Conservation (phyloP, 2,888 invertebrate genomes). For the Glomeris marginata region DNA sequence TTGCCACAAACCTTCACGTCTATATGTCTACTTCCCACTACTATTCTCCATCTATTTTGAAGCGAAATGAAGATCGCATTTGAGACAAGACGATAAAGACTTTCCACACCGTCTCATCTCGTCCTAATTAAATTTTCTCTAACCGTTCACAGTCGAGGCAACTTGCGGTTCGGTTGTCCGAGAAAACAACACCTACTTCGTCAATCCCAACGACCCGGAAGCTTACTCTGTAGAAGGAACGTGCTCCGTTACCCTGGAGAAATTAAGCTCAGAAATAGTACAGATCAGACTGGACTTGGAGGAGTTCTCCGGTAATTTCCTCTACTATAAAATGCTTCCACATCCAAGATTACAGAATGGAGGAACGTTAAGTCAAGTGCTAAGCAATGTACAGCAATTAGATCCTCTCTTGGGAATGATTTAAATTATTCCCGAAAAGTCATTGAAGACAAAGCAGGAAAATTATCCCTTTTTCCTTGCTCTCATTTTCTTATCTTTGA, state of each 20-base stretch:
- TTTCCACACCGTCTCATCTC: background rate
- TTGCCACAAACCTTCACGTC: background rate
- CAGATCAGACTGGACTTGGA: constrained; percentile 70
- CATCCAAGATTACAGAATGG: too few relatives aligned
- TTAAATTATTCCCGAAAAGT: too few relatives aligned
- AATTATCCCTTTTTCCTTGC: too few relatives aligned
- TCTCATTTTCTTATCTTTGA: too few relatives aligned
- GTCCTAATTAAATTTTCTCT: background rate
- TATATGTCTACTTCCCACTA: background rate
- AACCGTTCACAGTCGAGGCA: constrained; percentile 45
- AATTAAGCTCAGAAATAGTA: constrained; percentile 61
- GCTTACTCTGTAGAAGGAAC: constrained; percentile 64
- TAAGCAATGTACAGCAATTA: too few relatives aligned
- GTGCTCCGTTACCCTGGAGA: constrained; percentile 66
- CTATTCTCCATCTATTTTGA: constrained; percentile 27
- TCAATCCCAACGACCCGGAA: constrained; percentile 63
- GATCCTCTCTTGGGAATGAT: too few relatives aligned
- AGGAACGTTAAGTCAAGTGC: too few relatives aligned
- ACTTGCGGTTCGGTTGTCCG: constrained; percentile 61
- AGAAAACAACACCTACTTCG: constrained; percentile 75
- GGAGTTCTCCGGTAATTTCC: constrained; percentile 42
- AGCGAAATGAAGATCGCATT: background rate
- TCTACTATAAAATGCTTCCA: too few relatives aligned
- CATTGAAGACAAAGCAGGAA: too few relatives aligned
- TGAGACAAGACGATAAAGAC: too few relatives aligned